Evolutionary conservation across 2,888 invertebrate species (phyloP).

Genomic region (Venustoraphidia nigricollis): DNA sequence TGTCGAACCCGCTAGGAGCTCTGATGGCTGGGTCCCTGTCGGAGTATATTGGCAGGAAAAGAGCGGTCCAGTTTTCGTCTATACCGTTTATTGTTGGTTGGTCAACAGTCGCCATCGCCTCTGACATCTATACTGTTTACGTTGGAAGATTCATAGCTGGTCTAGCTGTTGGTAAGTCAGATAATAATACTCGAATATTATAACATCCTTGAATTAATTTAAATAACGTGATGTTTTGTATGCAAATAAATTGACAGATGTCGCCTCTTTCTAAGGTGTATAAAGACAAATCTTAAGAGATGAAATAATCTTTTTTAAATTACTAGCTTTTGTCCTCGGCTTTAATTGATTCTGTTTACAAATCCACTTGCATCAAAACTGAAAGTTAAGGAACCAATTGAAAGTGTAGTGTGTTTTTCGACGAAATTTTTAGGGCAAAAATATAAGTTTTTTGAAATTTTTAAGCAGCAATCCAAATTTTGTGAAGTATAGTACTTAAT

Average conservation of each 20-base stretch:
- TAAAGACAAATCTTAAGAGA: too few species aligned
- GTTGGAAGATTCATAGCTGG: constrained; percentile 53
- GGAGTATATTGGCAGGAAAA: constrained; percentile 45
- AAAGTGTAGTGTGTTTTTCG: too few species aligned
- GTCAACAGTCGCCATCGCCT: constrained; percentile 50
- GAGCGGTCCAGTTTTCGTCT: constrained; percentile 48
- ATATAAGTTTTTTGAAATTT: too few species aligned
- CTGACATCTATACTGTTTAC: constrained; percentile 44
- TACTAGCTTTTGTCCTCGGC: too few species aligned
- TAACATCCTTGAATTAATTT: constrained; percentile 1
- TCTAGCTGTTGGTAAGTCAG: constrained; percentile 44
- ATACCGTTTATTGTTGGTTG: constrained; percentile 53
- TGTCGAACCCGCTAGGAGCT: constrained; percentile 56
- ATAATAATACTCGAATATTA: constrained; percentile 9
- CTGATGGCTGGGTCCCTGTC: constrained; percentile 51
- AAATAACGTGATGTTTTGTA: not conserved
- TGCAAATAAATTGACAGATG: not conserved
- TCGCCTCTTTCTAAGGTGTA: too few species aligned
- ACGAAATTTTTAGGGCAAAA: too few species aligned
- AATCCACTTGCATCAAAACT: too few species aligned
- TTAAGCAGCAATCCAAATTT: too few species aligned
- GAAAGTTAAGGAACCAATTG: too few species aligned
- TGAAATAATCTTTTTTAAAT: too few species aligned
- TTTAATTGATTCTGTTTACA: too few species aligned
- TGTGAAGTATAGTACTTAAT: too few species aligned